These are phyloP conservation scores for Oreotrochilus melanogaster DNA, from an alignment of 2,113 vertebrate species.

Conservation along the genomic window DNA sequence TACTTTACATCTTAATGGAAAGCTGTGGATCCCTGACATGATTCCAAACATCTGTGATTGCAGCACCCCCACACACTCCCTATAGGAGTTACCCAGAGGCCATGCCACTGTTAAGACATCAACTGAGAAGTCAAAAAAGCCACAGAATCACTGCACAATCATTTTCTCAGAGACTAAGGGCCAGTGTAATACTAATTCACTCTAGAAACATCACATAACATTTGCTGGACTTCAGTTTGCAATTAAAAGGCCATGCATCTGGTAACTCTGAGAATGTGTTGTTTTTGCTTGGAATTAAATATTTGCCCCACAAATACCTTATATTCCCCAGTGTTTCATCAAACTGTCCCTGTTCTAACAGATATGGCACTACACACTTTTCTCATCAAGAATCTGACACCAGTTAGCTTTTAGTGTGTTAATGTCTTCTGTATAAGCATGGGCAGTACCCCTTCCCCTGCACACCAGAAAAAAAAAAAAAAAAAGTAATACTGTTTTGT, in stretches of 20 bases:
- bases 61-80: conserved; percentile 5
- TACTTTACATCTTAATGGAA: conserved; percentile 22
- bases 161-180: neutral
- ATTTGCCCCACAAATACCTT: neutral
- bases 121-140: neutral
- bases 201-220: neutral
- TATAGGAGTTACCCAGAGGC: neutral
- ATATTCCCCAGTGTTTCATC: neutral
- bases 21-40: conserved; percentile 23
- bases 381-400: neutral
- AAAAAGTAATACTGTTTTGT: neutral
- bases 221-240: neutral
- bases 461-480: neutral
- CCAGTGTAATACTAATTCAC: neutral
- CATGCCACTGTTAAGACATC: neutral
- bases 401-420: neutral
- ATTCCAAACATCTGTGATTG: conserved; percentile 37
- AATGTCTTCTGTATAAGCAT: neutral
- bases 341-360: neutral
- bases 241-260: neutral
- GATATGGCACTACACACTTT: neutral
- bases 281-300: neutral
- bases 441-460: neutral
- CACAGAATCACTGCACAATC: neutral
- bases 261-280: neutral